Conservation (phyloP, 2,113 vertebrate species). For the Bubalus kerabau region DNA sequence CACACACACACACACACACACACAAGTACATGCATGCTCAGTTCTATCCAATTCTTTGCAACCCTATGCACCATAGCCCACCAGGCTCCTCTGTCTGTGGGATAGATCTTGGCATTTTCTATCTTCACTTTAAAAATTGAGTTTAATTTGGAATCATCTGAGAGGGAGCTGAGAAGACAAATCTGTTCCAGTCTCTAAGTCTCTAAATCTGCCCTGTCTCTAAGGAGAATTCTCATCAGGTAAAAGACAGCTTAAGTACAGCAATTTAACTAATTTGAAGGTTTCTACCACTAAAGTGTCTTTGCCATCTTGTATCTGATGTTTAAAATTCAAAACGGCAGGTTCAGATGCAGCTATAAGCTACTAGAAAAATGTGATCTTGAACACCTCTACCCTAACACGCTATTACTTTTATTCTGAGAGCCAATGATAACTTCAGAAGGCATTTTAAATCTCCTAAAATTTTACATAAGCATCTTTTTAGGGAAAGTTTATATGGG, state of each 20-base stretch:
- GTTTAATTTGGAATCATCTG: neutral
- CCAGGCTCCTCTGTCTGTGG: neutral
- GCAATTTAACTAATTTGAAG: conserved; percentile 16
- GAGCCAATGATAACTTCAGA: neutral
- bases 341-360: neutral
- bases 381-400: neutral
- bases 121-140: neutral
- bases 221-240: neutral
- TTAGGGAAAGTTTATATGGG: neutral
- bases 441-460: neutral
- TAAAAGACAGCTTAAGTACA: neutral
- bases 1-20: neutral
- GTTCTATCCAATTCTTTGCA: neutral
- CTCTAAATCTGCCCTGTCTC: neutral
- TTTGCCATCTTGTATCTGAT: neutral
- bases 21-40: neutral
- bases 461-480: neutral
- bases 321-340: conserved; percentile 28
- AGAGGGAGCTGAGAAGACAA: neutral
- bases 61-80: neutral
- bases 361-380: neutral
- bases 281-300: neutral
- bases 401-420: neutral
- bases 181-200: neutral
- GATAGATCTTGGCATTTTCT: neutral